These are phyloP conservation scores for Podarcis siculus DNA, from an alignment of 2,797 vertebrate genomes.

Conservation along the genomic window DNA sequence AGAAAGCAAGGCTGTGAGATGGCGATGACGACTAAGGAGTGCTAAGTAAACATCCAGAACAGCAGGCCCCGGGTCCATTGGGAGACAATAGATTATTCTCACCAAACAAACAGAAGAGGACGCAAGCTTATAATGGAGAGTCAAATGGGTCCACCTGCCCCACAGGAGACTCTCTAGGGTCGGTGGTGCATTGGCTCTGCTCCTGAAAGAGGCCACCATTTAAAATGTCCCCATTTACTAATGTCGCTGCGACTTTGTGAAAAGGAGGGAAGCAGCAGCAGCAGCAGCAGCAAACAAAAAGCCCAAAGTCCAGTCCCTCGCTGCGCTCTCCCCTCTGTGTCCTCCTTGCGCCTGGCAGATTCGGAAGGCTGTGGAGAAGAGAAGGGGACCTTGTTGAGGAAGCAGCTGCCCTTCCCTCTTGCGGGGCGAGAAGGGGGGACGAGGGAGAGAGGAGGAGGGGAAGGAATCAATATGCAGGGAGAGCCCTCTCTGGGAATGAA, in stretches of 20 bases:
- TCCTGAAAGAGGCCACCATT: not conserved
- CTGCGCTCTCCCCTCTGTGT: not conserved
- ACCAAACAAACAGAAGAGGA: not conserved
- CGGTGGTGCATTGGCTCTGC: not conserved
- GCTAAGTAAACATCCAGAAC: not conserved
- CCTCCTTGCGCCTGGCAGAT: not conserved
- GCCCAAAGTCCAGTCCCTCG: not conserved
- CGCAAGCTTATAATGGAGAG: not conserved
- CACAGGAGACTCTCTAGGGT: not conserved
- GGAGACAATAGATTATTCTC: not conserved
- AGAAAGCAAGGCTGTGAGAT: not conserved
- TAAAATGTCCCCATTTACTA: not conserved
- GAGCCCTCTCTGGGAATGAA: conserved; percentile 28
- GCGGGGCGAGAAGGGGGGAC: not conserved
- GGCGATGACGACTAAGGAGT: not conserved
- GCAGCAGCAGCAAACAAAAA: too few species aligned
- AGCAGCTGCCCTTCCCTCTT: conserved; percentile 34
- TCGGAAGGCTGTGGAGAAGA: conserved; percentile 12
- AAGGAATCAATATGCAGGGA: conserved; percentile 34
- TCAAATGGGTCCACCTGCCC: not conserved
- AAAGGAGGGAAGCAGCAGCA: not conserved
- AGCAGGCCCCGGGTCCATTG: not conserved
- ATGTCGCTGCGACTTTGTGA: not conserved
- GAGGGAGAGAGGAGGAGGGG: not conserved
- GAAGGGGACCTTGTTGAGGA: conserved; percentile 22